A percentile compares a stretch with the other conserved stretches of the same genome.
Conservation (phyloP, 2,888 invertebrate species). For the Priocnemis perturbator region DNA sequence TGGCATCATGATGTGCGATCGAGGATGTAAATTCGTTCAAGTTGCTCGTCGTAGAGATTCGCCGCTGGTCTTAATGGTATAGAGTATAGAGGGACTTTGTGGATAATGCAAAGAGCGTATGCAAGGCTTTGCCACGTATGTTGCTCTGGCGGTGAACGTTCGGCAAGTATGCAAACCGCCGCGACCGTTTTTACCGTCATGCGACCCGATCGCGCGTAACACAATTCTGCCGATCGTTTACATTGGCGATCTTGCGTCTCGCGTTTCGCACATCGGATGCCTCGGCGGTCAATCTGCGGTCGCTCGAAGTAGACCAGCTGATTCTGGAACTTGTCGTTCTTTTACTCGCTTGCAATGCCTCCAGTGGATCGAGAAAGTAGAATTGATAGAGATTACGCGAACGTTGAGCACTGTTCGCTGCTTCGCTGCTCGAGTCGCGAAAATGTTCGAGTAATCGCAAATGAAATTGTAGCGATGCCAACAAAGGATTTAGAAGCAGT, state of each 20-base stretch:
- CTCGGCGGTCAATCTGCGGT: conserved; percentile 17
- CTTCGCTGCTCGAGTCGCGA: too few relatives aligned
- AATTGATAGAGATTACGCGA: too few relatives aligned
- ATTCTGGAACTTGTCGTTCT: too few relatives aligned
- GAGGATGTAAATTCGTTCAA: too few relatives aligned
- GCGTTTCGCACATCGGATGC: conserved; percentile 21
- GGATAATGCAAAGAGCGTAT: background rate
- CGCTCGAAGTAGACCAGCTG: background rate
- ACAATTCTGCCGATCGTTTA: conserved; percentile 43
- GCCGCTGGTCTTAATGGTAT: too few relatives aligned
- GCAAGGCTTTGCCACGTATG: background rate
- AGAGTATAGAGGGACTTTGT: background rate
- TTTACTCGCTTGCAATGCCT: conserved; percentile 1
- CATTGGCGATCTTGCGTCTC: conserved; percentile 22
- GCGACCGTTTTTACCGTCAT: conserved; percentile 22
- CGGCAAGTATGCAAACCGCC: conserved; percentile 30
- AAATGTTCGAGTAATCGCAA: too few relatives aligned
- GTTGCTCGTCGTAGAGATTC: too few relatives aligned
- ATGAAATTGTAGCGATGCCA: conserved; percentile 54
- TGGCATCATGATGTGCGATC: too few relatives aligned
- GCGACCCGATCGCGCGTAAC: conserved; percentile 43
- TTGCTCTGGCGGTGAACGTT: conserved; percentile 8
- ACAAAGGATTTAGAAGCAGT: conserved; percentile 76
- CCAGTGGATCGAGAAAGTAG: background rate
- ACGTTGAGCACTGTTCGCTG: too few relatives aligned